phyloP scores from a whole-genome alignment of 2,888 invertebrate species.

The Monochamus alternatus region DNA sequence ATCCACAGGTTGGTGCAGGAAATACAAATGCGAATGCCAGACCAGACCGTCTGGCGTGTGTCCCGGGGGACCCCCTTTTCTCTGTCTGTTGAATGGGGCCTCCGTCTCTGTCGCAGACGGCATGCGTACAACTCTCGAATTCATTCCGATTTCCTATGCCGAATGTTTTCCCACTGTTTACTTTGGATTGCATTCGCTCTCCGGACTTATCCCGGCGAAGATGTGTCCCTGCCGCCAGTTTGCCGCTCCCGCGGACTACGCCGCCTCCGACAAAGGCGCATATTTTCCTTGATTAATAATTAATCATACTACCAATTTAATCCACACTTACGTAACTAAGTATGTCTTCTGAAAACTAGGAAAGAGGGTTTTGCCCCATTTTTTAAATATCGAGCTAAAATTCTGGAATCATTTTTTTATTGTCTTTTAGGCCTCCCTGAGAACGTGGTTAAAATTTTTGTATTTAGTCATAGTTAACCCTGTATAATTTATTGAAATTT shows the following conservation, averaged over 20 bases:
- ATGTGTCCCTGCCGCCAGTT: constrained; percentile 10
- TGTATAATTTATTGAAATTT: too few species aligned
- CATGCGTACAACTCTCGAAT: constrained; percentile 63
- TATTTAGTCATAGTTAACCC: too few species aligned
- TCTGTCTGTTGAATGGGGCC: constrained; percentile 68
- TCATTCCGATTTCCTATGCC: constrained; percentile 51
- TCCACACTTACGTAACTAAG: neutral
- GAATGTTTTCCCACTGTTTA: constrained; percentile 50
- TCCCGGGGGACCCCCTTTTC: constrained; percentile 66
- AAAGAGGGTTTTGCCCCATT: too few species aligned
- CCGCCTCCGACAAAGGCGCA: neutral
- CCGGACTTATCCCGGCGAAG: constrained; percentile 14
- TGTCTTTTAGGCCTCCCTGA: too few species aligned
- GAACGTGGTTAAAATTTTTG: too few species aligned
- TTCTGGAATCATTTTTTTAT: too few species aligned
- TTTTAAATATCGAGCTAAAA: too few species aligned
- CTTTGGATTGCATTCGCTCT: constrained; percentile 43
- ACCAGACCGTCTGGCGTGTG: constrained; percentile 63
- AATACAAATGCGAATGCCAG: constrained; percentile 32
- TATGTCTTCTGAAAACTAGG: too few species aligned
- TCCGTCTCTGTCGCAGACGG: constrained; percentile 65
- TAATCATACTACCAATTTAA: neutral
- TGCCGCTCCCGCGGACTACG: neutral
- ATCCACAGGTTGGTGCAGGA: constrained; percentile 69
- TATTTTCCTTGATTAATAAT: too few species aligned